A percentile compares a stretch with the other conserved stretches of the same genome.
These are phyloP conservation scores for Naso thynnoides DNA, from an alignment of 2,797 vertebrate genomes.

Conservation along the genomic window DNA sequence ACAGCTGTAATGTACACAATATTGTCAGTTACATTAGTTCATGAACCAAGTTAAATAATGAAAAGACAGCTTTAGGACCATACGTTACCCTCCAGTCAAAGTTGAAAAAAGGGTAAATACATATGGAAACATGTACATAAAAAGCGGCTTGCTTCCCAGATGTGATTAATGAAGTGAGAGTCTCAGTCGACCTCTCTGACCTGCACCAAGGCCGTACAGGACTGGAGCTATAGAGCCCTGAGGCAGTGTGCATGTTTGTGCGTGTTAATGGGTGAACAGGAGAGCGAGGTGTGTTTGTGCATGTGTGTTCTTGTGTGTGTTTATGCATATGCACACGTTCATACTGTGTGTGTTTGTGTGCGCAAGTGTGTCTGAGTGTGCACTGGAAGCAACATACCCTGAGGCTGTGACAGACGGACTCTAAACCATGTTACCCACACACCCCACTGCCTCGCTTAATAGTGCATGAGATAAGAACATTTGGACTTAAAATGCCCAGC, in stretches of 20 bases:
- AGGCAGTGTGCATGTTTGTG: slow-evolving; percentile 64
- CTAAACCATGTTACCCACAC: slow-evolving; percentile 80
- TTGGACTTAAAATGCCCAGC: slow-evolving; percentile 78
- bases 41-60: slow-evolving; percentile 26
- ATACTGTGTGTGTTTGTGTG: slow-evolving; percentile 31
- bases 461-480: slow-evolving; percentile 87
- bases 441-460: slow-evolving; percentile 84
- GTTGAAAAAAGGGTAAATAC: slow-evolving; percentile 63
- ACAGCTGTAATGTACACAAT: not conserved
- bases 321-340: slow-evolving; percentile 47
- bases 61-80: slow-evolving; percentile 43
- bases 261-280: slow-evolving; percentile 65
- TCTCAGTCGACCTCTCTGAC: slow-evolving; percentile 67
- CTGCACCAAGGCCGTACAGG: slow-evolving; percentile 61
- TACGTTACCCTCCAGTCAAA: slow-evolving; percentile 56
- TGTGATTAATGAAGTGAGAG: slow-evolving; percentile 78
- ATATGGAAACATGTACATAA: slow-evolving; percentile 62
- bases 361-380: slow-evolving; percentile 46
- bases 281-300: slow-evolving; percentile 58
- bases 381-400: slow-evolving; percentile 65
- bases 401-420: slow-evolving; percentile 81
- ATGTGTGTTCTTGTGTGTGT: slow-evolving; percentile 42
- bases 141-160: slow-evolving; percentile 59
- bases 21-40: slow-evolving; percentile 32
- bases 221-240: slow-evolving; percentile 57